Evolutionary conservation across 2,888 invertebrate species (phyloP).

Genomic region (Cremastinae sp.): DNA sequence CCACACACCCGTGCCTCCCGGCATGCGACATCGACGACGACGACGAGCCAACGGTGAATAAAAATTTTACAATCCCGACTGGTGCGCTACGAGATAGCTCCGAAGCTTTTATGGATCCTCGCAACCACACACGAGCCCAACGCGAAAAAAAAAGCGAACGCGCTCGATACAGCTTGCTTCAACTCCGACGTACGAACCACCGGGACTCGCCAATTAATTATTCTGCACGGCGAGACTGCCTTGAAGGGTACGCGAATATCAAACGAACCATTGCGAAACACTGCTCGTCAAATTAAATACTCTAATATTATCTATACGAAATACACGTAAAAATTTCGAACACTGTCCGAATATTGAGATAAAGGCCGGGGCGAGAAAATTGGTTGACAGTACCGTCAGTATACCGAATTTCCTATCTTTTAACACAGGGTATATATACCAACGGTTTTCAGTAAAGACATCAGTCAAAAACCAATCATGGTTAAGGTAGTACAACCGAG

Average conservation of each 20-base stretch:
- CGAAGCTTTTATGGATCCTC: constrained; percentile 15
- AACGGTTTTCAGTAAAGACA: no score
- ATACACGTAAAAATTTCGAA: neutral
- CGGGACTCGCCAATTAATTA: constrained; percentile 35
- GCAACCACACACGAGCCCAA: constrained; percentile 6
- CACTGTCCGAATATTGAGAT: neutral
- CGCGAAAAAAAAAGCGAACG: neutral
- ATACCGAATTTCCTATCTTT: no score
- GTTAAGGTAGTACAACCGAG: no score
- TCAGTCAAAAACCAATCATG: no score
- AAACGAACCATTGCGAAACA: no score
- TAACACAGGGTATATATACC: no score
- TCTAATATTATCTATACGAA: no score
- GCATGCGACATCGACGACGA: constrained; percentile 18
- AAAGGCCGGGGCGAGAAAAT: no score
- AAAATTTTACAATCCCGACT: constrained; percentile 29
- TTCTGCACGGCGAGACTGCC: constrained; percentile 23
- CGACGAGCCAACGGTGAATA: constrained; percentile 37
- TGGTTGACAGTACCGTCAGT: no score
- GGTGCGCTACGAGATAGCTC: constrained; percentile 18
- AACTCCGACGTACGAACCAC: constrained; percentile 4
- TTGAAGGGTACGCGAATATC: constrained; percentile 9
- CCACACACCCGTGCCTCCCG: constrained; percentile 19
- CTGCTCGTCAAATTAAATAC: no score
- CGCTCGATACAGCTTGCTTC: constrained; percentile 26